Percentiles rank a stretch among this genome's conserved stretches.
Evolutionary conservation across 2,888 invertebrate species (phyloP).

Genomic region (Xestia xanthographa): DNA sequence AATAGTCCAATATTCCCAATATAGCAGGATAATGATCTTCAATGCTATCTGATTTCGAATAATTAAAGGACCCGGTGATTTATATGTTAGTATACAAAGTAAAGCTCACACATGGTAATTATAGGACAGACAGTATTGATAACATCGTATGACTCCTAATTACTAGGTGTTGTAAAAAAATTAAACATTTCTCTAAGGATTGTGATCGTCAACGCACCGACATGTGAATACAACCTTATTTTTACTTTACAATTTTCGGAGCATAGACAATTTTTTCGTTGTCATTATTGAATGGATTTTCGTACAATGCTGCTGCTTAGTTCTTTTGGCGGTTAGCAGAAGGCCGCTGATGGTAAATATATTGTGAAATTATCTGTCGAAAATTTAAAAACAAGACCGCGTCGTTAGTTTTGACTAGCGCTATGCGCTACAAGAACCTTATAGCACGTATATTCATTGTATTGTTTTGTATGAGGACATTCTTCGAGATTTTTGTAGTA

Average conservation of each 20-base stretch:
- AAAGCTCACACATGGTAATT: slow-evolving; percentile 40
- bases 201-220: slow-evolving; percentile 50
- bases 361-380: not conserved
- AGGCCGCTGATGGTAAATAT: not conserved
- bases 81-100: slow-evolving; percentile 47
- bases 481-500: not conserved
- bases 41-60: slow-evolving; percentile 16
- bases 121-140: slow-evolving; percentile 47
- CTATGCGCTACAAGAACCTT: not conserved
- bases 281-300: not conserved
- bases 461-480: not conserved
- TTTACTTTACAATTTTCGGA: slow-evolving; percentile 23
- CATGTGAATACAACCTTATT: slow-evolving; percentile 46
- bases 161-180: slow-evolving; percentile 57
- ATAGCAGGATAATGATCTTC: not conserved
- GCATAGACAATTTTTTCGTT: slow-evolving; percentile 10
- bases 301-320: not conserved
- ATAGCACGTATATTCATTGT: not conserved
- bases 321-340: not conserved
- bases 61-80: slow-evolving; percentile 36
- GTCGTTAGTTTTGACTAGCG: not conserved
- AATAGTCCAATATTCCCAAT: slow-evolving; percentile 12
- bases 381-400: not conserved
- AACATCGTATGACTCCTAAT: slow-evolving; percentile 52
- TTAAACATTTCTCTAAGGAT: slow-evolving; percentile 54